Percentiles rank a stretch among this genome's conserved stretches.
These are phyloP conservation scores for Drosophila jambulina DNA, from an alignment of 1,140 invertebrate genomes.

Conservation along the genomic window DNA sequence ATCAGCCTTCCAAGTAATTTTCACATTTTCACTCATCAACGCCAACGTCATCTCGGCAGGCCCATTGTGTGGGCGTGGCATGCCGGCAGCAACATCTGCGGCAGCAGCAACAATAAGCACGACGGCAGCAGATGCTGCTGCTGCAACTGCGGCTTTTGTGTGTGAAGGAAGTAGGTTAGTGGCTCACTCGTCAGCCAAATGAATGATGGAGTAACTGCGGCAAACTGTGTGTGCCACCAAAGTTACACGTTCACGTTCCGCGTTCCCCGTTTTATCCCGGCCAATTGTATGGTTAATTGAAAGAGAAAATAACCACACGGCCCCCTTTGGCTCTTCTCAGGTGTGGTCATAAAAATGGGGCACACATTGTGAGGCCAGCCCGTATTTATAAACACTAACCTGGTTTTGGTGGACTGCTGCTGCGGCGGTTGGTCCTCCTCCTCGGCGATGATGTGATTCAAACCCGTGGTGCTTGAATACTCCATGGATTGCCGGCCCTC, in stretches of 20 bases:
- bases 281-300: slow-evolving; percentile 79
- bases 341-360: slow-evolving; percentile 74
- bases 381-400: slow-evolving; percentile 63
- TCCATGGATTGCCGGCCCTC: slow-evolving; percentile 85
- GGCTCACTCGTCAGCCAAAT: slow-evolving; percentile 79
- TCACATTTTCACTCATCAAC: slow-evolving; percentile 77
- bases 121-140: slow-evolving; percentile 35
- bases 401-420: slow-evolving; percentile 52
- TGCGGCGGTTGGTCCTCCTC: slow-evolving; percentile 25
- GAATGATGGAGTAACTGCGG: slow-evolving; percentile 78
- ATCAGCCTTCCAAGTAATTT: slow-evolving; percentile 59
- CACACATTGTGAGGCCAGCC: slow-evolving; percentile 32
- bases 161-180: slow-evolving; percentile 76
- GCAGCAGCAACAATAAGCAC: slow-evolving; percentile 49
- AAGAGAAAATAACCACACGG: slow-evolving; percentile 41
- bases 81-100: slow-evolving; percentile 57
- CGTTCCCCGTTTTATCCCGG: slow-evolving; percentile 24
- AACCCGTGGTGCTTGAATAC: slow-evolving; percentile 82
- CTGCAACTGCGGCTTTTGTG: slow-evolving; percentile 68
- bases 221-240: slow-evolving; percentile 49
- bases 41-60: slow-evolving; percentile 41
- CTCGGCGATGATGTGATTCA: slow-evolving; percentile 69
- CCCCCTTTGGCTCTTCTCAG: slow-evolving; percentile 45
- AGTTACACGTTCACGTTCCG: slow-evolving; percentile 36
- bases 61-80: slow-evolving; percentile 68